phyloP scores from a whole-genome alignment of 2,113 vertebrate genomes.

The Psilopsiagon aymara region DNA sequence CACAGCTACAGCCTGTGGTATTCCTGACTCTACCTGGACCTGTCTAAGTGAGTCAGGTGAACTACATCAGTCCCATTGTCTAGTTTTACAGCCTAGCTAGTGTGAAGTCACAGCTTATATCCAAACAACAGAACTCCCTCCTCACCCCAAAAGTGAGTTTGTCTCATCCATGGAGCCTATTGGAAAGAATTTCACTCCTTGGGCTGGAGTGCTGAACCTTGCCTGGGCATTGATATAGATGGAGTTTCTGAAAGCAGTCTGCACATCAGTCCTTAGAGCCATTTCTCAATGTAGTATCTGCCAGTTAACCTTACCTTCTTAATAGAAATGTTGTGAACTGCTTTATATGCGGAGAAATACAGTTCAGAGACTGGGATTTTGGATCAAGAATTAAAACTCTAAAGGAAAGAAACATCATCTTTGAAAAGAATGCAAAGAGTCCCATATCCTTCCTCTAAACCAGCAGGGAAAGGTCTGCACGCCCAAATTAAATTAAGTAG shows the following conservation, averaged over 20 bases:
- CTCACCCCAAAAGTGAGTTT: background rate
- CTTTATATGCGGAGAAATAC: background rate
- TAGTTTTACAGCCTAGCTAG: background rate
- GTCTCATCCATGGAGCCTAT: background rate
- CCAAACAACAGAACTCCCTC: background rate
- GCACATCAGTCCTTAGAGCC: background rate
- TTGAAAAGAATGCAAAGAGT: background rate
- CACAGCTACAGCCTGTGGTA: background rate
- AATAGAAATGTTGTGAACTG: background rate
- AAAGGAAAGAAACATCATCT: background rate
- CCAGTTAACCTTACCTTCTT: background rate
- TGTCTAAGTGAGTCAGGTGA: background rate
- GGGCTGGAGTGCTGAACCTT: background rate
- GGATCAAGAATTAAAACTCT: background rate
- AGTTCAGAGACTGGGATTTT: background rate
- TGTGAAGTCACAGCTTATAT: background rate
- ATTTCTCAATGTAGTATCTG: background rate
- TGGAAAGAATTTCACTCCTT: background rate
- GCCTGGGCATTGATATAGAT: background rate
- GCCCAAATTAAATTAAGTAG: conserved; percentile 40
- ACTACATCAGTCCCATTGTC: background rate
- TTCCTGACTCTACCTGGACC: background rate
- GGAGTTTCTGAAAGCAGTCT: background rate
- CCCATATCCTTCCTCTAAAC: background rate
- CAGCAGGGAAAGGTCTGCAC: background rate